Percentiles rank a stretch among this genome's conserved stretches.
Conservation (phyloP, 1,140 invertebrate species). For the Papilio helenus region DNA sequence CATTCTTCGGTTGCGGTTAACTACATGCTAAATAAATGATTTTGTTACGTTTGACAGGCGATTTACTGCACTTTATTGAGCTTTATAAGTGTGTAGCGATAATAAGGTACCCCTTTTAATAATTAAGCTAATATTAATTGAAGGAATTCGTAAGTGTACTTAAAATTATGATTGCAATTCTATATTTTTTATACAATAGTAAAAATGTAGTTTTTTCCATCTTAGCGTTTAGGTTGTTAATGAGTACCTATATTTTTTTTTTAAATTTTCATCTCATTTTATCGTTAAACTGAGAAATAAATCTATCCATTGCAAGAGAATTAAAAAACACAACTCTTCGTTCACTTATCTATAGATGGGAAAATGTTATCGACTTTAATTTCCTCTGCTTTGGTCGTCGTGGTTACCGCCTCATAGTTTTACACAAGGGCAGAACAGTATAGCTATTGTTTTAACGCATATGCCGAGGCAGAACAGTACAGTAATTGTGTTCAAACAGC, state of each 20-base stretch:
- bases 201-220: neutral
- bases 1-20: constrained; percentile 15
- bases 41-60: constrained; percentile 3
- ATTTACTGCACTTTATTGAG: neutral
- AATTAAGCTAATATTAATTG: neutral
- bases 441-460: neutral
- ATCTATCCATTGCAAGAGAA: neutral
- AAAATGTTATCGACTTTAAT: constrained; percentile 54
- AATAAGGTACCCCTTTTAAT: neutral
- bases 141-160: neutral
- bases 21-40: constrained; percentile 12
- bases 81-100: neutral
- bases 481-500: neutral
- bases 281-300: neutral
- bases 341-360: constrained; percentile 12
- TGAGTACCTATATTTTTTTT: neutral
- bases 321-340: constrained; percentile 33
- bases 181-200: neutral
- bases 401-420: neutral
- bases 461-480: neutral
- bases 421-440: neutral
- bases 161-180: too few relatives aligned
- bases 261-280: neutral
- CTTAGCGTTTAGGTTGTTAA: neutral
- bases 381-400: constrained; percentile 42